phyloP scores from a whole-genome alignment of 2,888 invertebrate genomes.

The Acronicta psi region DNA sequence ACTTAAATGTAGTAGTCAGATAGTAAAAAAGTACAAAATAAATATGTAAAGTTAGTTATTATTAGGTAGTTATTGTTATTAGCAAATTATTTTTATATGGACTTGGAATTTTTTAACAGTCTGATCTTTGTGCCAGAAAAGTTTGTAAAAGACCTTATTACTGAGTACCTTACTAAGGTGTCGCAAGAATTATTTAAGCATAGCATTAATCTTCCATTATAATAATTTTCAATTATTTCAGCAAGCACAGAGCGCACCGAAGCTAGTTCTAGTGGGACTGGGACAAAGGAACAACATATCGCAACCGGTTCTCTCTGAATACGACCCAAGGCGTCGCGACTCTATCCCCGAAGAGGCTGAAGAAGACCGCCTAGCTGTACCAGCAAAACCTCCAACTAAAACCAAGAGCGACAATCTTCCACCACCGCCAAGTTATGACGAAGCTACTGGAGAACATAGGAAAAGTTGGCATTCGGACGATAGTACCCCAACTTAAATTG shows the following conservation, averaged over 20 bases:
- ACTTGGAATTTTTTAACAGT: conserved; percentile 2
- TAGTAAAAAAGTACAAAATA: conserved; percentile 40
- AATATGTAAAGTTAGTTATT: conserved; percentile 10
- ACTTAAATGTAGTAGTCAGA: conserved; percentile 36
- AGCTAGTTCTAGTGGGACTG: conserved; percentile 84
- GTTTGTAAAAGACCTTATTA: no score
- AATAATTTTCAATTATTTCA: conserved; percentile 56
- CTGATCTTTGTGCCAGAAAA: no score
- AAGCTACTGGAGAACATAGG: conserved; percentile 79
- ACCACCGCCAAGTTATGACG: conserved; percentile 81
- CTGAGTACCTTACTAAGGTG: no score
- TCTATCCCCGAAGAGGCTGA: conserved; percentile 91
- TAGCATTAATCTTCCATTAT: no score
- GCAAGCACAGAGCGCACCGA: conserved; percentile 91
- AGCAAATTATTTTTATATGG: conserved; percentile 13
- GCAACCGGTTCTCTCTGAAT: conserved; percentile 89
- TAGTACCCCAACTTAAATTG: conserved; percentile 80
- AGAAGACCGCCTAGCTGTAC: conserved; percentile 76
- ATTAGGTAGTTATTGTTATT: neutral
- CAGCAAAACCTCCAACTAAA: conserved; percentile 72
- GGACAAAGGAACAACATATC: conserved; percentile 90
- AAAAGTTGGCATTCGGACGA: conserved; percentile 88
- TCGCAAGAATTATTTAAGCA: no score
- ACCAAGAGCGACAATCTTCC: conserved; percentile 79
- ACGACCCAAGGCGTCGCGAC: conserved; percentile 88